A percentile compares a stretch with the other conserved stretches of the same genome.
phyloP scores from a whole-genome alignment of 1,140 invertebrate species.

The Pemphigus obesinymphae region DNA sequence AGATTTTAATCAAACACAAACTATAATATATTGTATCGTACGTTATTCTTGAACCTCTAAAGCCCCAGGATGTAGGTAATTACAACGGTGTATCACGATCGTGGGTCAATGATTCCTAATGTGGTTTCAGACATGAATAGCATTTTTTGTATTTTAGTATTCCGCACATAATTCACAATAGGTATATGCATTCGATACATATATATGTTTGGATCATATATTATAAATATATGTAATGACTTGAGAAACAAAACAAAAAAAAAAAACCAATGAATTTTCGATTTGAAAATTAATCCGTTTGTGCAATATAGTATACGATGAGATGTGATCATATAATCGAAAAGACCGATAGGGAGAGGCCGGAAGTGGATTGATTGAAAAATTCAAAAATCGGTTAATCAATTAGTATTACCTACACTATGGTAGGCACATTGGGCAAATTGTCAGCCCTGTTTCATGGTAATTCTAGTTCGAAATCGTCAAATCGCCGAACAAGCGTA shows the following conservation, averaged over 20 bases:
- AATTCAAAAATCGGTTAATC: neutral
- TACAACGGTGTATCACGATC: slow-evolving; percentile 35
- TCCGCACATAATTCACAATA: neutral
- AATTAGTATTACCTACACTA: neutral
- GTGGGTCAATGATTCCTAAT: slow-evolving; percentile 37
- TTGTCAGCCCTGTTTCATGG: slow-evolving; percentile 19
- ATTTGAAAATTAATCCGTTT: neutral
- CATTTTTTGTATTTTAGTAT: slow-evolving; percentile 18
- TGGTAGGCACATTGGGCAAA: slow-evolving; percentile 32
- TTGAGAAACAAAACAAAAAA: too few species aligned
- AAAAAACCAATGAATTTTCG: neutral
- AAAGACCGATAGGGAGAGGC: neutral
- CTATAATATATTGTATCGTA: neutral
- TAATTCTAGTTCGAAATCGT: neutral
- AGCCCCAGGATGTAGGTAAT: slow-evolving; percentile 28
- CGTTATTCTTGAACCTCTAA: neutral
- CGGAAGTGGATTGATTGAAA: slow-evolving; percentile 7
- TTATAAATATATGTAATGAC: too few species aligned
- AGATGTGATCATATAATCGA: neutral
- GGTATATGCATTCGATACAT: neutral
- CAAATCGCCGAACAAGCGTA: slow-evolving; percentile 10
- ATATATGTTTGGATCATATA: neutral
- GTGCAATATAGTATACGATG: too few species aligned
- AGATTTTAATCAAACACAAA: neutral
- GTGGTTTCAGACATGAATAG: neutral